Evolutionary conservation across 2,113 vertebrate genomes (phyloP).

Genomic region (Chiloscyllium plagiosum): DNA sequence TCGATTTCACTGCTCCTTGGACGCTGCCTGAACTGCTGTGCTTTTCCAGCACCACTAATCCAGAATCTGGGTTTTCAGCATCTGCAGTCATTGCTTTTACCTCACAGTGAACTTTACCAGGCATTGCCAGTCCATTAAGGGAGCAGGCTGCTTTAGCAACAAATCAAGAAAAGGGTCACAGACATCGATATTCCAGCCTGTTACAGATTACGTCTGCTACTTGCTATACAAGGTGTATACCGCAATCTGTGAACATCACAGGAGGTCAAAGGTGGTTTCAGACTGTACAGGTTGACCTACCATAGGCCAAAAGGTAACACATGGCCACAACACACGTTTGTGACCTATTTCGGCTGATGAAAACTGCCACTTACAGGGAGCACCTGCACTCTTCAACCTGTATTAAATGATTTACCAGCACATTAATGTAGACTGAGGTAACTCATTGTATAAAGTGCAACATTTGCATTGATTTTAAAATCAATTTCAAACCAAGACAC

Average conservation of each 20-base stretch:
- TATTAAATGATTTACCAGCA: constrained; percentile 25
- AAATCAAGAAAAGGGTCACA: neutral
- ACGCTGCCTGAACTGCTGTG: too few relatives aligned
- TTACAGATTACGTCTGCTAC: neutral
- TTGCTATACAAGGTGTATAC: too few relatives aligned
- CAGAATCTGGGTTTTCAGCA: too few relatives aligned
- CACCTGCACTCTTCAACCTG: neutral
- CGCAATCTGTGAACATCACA: neutral
- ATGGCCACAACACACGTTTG: neutral
- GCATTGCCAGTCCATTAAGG: neutral
- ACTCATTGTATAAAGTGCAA: neutral
- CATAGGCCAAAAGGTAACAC: neutral
- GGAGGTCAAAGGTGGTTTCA: neutral
- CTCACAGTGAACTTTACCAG: neutral
- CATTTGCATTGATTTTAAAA: constrained; percentile 11
- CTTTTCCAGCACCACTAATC: too few relatives aligned
- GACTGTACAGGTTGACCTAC: neutral
- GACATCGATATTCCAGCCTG: neutral
- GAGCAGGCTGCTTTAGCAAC: neutral
- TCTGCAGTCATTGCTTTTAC: too few relatives aligned
- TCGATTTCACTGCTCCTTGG: too few relatives aligned
- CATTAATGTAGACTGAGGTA: neutral
- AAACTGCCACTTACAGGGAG: neutral
- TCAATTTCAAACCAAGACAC: neutral
- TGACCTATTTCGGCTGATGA: constrained; percentile 31